Evolutionary conservation across 2,888 invertebrate genomes (phyloP), one percentile per base, ranked within the genome.

Genomic region (Oxystoma pomonae): DNA sequence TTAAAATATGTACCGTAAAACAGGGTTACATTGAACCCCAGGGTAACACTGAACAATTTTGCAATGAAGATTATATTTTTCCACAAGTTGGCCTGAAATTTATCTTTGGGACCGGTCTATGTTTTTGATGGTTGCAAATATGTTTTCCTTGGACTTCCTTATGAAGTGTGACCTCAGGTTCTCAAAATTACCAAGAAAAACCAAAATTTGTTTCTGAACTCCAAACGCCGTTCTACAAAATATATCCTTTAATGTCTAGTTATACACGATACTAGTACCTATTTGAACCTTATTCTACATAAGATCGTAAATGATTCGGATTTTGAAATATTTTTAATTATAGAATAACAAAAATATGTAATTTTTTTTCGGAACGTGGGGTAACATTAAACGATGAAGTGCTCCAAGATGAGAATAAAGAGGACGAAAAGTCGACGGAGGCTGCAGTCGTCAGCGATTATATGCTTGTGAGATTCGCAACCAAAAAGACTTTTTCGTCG

Each of bases 21-120:
- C 57, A 22, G 57, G 57, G 57, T 57, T 57, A 16, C 21, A 57
- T 57, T 57, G 57, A 20, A 57, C 16, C 21, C 57, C 20, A 57
- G 57, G 57, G 57, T 20, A 57, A 21, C 57, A 57, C 21, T 57
- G 57, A 57, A 57, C 57, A 57, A 57, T 57, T 57, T 57, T 57
- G 57, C 57, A 57, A 57, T 57, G 21, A 57, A 57, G 21, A 7
- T 35, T 35, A 35, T 57, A 20, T 57, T 57, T 57, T 57, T 57
- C 21, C n/a, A 57, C 21, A 57, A 57, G 21, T 57, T 57, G 22
- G 20, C 2, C 57, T 57, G 21, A 57, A 20, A 21, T 57, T 57
- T 57, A n/a, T n/a, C 12, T 57, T 57, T 57, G 17, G 21, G 57
- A 20, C 21, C 57, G 21, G n/a, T 57, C 7, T 20, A 57, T 57